Conservation (phyloP, 2,113 vertebrate species). For the Brachypteracias leptosomus region DNA sequence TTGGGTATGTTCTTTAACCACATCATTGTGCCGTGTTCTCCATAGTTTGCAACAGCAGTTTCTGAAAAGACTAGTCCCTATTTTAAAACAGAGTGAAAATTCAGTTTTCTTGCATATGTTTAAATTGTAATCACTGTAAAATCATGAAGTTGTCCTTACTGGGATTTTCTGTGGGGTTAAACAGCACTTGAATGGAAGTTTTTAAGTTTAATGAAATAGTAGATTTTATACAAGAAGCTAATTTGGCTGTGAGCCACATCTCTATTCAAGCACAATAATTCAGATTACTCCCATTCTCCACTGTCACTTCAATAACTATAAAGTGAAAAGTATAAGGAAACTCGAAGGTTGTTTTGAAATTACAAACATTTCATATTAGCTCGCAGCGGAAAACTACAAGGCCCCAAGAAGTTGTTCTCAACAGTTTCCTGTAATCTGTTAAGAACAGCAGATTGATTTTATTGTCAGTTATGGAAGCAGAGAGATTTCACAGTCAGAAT, state of each 20-base stretch:
- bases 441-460: background rate
- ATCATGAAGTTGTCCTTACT: background rate
- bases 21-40: slow-evolving; percentile 73
- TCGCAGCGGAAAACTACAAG: background rate
- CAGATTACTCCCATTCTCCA: background rate
- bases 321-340: background rate
- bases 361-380: background rate
- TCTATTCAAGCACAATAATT: background rate
- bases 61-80: slow-evolving; percentile 87
- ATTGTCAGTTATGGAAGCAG: background rate
- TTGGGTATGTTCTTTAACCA: slow-evolving; percentile 73
- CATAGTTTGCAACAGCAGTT: slow-evolving; percentile 88
- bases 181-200: background rate
- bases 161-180: background rate
- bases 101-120: background rate
- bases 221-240: background rate
- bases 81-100: slow-evolving; percentile 10
- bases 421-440: background rate
- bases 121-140: background rate
- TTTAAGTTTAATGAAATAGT: background rate
- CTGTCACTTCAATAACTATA: background rate
- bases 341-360: background rate
- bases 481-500: background rate
- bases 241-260: background rate
- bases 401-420: background rate